Conservation (phyloP, 2,113 vertebrate species). For the Shinisaurus crocodilurus region DNA sequence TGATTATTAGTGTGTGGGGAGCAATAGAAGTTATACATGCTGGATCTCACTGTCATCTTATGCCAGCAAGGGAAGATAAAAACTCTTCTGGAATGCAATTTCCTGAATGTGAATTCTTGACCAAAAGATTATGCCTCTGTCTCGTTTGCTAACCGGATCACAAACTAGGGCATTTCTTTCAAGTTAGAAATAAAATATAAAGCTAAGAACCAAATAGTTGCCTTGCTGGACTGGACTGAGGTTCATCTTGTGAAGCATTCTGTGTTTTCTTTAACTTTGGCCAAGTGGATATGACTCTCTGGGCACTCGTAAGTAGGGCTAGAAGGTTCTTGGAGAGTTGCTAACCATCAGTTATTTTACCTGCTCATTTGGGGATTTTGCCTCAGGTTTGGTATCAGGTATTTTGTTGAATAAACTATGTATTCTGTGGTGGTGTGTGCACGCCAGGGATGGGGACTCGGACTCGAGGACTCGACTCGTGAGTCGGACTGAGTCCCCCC, state of each 20-base stretch:
- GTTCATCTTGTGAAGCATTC: not conserved
- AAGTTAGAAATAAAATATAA: conserved; percentile 5
- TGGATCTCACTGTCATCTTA: not conserved
- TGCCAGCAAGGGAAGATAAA: not conserved
- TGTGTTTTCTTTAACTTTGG: not conserved
- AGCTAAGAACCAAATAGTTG: conserved; percentile 2
- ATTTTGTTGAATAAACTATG: not conserved
- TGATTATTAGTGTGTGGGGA: not conserved
- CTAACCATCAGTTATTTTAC: not conserved
- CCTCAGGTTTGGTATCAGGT: not conserved
- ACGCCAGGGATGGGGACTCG: too few relatives aligned
- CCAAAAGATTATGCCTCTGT: not conserved
- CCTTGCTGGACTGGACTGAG: not conserved
- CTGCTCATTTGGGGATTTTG: conserved; percentile 2
- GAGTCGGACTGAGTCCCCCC: too few relatives aligned
- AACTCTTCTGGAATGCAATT: conserved; percentile 18
- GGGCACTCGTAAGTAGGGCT: not conserved
- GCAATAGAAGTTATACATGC: not conserved
- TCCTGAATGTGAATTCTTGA: not conserved
- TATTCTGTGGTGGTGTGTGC: not conserved
- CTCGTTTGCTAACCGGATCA: conserved; percentile 10
- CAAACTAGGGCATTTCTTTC: not conserved
- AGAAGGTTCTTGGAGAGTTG: not conserved
- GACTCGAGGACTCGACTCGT: too few relatives aligned
- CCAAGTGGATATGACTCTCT: not conserved